phyloP scores from a whole-genome alignment of 2,113 vertebrate genomes.

The Cervus canadensis region DNA sequence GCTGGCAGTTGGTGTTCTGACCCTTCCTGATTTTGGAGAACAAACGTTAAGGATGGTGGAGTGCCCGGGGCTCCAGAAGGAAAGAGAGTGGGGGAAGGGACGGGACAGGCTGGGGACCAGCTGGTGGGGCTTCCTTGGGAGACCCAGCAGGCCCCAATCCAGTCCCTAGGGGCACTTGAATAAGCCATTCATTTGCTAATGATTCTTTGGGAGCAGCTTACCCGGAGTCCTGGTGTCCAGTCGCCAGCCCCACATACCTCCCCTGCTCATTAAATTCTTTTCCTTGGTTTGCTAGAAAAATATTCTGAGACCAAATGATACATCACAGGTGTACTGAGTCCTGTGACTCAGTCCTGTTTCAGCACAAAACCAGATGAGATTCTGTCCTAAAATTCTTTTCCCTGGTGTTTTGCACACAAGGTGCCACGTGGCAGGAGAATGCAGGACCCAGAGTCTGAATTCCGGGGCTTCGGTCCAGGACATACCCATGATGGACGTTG shows the following conservation, averaged over 20 bases:
- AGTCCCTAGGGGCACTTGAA: background rate
- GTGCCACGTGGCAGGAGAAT: no score
- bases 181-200: constrained; percentile 31
- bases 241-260: background rate
- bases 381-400: background rate
- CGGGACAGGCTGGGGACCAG: background rate
- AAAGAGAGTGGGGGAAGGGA: background rate
- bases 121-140: background rate
- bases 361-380: background rate
- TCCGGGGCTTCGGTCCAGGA: background rate
- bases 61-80: background rate
- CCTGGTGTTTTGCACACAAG: rapidly evolving
- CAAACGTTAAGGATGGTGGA: background rate
- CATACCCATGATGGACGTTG: background rate
- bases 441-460: background rate
- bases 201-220: background rate
- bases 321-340: background rate
- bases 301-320: background rate
- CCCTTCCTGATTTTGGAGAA: background rate
- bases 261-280: background rate
- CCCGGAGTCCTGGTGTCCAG: background rate
- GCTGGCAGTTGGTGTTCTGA: background rate
- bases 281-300: constrained; percentile 6
- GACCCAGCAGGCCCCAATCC: background rate
- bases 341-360: background rate